Base-by-base conservation (phyloP, 2,113 vertebrate species). In the Seriola quinqueradiata region DNA sequence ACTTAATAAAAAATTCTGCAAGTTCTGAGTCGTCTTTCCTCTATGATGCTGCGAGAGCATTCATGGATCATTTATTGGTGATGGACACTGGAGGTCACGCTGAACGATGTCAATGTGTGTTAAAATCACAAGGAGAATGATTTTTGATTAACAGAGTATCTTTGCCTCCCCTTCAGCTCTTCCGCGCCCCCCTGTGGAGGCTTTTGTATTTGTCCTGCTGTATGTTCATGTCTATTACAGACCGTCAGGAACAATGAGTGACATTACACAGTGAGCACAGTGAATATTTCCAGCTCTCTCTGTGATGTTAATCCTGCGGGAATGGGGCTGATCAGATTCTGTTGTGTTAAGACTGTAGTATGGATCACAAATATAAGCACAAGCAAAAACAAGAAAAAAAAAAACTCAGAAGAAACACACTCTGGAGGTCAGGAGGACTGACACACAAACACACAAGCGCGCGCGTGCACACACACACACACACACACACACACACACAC, bases 281-380 rank as follows among this genome's bases (percentile, higher is more conserved):
- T 8, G 59, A 36, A 8, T 0, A 36, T 36, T 16, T 64, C 57
- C 54, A 50, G 28, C 59, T 65, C 42, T 3, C 25, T 32, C 34
- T 5, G 44, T 54, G 5, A 21, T 0, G 5, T 9, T 55, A 12
- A 61, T 36, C 55, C 46, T 60, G 44, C 32, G 12, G 19, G 50
- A 61, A 57, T 38, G 77, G 70, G 77, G 77, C 38, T 66, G 14
- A 55, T 19, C 12, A 17, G 50, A 23, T 16, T 55, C 6, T 69
- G 19, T 28, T 10, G 25, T 12, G 10, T 5, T 25, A 32, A 23
- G 12, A 32, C 58, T 2, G 28, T 0, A 67, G 12, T 21, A 44
- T 58, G 23, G 16, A 42, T 28, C 25, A 61, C 52, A 52, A 65
- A 75, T 17, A 1, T 48, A 46, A 77, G 46, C 55, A 44, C 12